These are phyloP conservation scores for Digitonthophagus gazella DNA, from an alignment of 2,888 invertebrate genomes.

Conservation along the genomic window DNA sequence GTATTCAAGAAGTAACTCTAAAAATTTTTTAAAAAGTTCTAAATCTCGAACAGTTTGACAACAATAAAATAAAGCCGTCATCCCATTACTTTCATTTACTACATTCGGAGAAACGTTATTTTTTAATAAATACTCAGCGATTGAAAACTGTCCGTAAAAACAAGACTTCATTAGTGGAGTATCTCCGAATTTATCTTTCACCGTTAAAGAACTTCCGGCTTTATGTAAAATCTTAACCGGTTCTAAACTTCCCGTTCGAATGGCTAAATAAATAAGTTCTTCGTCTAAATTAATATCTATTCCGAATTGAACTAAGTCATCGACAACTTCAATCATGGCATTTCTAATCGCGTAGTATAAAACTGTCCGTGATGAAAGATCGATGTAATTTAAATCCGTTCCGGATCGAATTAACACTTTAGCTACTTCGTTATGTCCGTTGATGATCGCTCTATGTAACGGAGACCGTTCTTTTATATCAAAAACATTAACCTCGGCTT, in stretches of 20 bases:
- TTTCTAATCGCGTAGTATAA: conserved; percentile 70
- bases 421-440: conserved; percentile 49
- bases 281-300: conserved; percentile 70
- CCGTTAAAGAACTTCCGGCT: conserved; percentile 61
- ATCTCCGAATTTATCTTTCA: conserved; percentile 64
- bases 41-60: conserved; percentile 57
- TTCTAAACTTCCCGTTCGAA: conserved; percentile 60
- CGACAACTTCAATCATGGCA: conserved; percentile 59
- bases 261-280: conserved; percentile 67
- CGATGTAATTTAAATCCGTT: conserved; percentile 67
- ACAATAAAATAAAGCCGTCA: conserved; percentile 60
- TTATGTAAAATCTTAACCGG: conserved; percentile 58
- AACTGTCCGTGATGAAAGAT: conserved; percentile 68
- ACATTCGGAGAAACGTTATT: conserved; percentile 45
- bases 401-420: conserved; percentile 57
- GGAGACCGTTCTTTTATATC: conserved; percentile 53
- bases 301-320: conserved; percentile 61
- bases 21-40: conserved; percentile 55
- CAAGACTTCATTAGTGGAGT: conserved; percentile 66
- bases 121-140: too few species aligned
- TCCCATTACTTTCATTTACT: conserved; percentile 47
- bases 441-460: conserved; percentile 50
- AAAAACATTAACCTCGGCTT: conserved; percentile 46
- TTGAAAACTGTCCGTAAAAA: conserved; percentile 43
- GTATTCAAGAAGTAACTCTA: too few species aligned